phyloP scores from a whole-genome alignment of 2,888 invertebrate genomes.

The Drosophila robusta region DNA sequence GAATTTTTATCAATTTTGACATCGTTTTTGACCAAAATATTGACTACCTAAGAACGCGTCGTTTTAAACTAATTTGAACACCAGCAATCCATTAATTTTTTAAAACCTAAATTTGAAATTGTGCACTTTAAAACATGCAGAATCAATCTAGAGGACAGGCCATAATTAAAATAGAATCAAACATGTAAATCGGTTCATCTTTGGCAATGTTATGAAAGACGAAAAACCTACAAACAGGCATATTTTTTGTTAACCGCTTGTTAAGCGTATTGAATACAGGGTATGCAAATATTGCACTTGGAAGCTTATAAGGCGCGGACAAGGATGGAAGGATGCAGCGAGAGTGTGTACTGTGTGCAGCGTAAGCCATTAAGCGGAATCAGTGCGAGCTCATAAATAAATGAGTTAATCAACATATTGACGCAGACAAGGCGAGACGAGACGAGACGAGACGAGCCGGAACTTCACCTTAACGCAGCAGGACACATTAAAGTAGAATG shows the following conservation, averaged over 20 bases:
- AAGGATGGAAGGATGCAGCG: conserved; percentile 18
- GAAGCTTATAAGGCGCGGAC: conserved; percentile 25
- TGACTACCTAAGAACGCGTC: no score
- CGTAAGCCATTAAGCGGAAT: conserved; percentile 72
- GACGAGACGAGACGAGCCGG: background rate
- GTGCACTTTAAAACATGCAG: background rate
- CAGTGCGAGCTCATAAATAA: conserved; percentile 75
- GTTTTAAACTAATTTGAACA: no score
- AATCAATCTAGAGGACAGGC: background rate
- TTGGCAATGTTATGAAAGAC: background rate
- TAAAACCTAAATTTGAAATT: no score
- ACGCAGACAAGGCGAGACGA: conserved; percentile 42
- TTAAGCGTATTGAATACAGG: conserved; percentile 8
- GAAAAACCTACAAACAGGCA: background rate
- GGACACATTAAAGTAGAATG: conserved; percentile 40
- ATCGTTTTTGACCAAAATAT: no score
- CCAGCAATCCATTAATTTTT: no score
- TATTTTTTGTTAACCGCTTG: background rate
- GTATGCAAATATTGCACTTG: conserved; percentile 48
- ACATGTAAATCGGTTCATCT: background rate
- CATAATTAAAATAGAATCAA: background rate
- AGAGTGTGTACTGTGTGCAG: conserved; percentile 20
- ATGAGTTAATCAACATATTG: conserved; percentile 79
- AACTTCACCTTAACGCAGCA: conserved; percentile 35
- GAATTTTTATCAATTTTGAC: no score